Evolutionary conservation across 1,140 invertebrate genomes (phyloP), one percentile per base, ranked within the genome.

Genomic region (Drosophila subobscura): DNA sequence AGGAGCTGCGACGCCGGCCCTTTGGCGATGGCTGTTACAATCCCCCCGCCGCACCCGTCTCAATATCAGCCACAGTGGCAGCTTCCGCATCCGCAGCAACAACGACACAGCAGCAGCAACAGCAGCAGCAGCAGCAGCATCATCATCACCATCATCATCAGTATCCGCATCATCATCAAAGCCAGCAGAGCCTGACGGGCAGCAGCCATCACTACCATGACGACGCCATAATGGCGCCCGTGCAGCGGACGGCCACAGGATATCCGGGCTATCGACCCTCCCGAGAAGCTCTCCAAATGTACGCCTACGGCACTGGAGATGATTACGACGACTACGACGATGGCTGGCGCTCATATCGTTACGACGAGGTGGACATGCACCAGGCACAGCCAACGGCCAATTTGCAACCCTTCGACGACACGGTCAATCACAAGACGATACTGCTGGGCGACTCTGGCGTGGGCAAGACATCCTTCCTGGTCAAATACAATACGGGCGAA

Each of bases 401-500:
- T n/a, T 53, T 70, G 53, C 72, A 55, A 16, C 88, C 88, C 22
- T 91, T 91, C 51, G 90, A 91, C 50, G 90, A 91, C 67, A 91
- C 81, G 16, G 75, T 91, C 41, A 85, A 90, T 70, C 90, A 91
- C 57, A 91, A 91, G 73, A 89, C 85, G 53, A 91, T 91, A 67
- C 70, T 91, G 23, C 71, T 99, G 57, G 98, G 98, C 20, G 97
- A 98, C 92, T 98, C 97, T 12, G 97, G 97, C 29, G 97, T 98
- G 47, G 97, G 97, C 52, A 98, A 98, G 93, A 98, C 97, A 0
- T 98, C 96, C 84, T 97, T 98, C 84, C 92, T 98, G 22, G 97
- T 97, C 92, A 97, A 98, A 89, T 99, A 99, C 90, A 99, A 97
- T 16, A 98, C 99, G 92, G 96, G 96, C 61, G 94, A 94, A 25